These are phyloP conservation scores for Cepphus grylle DNA, from an alignment of 2,113 vertebrate species.

Conservation along the genomic window DNA sequence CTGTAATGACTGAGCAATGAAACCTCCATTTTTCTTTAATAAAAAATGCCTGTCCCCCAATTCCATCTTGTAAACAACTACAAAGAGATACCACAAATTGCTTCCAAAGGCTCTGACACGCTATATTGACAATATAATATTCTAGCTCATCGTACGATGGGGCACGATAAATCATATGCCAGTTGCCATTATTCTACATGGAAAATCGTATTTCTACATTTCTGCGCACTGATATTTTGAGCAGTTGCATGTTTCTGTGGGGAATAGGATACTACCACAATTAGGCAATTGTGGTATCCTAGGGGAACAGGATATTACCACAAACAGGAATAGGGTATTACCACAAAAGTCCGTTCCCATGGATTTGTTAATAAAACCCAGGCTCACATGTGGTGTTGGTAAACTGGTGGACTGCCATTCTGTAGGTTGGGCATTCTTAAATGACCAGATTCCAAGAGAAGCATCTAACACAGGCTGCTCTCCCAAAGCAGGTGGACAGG, in stretches of 20 bases:
- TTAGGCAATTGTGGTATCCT: too few species aligned
- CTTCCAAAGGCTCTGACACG: background rate
- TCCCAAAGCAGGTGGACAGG: background rate
- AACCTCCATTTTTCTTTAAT: background rate
- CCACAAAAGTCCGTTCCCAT: background rate
- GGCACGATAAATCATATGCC: background rate
- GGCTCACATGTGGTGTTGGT: background rate
- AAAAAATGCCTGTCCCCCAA: background rate
- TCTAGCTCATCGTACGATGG: background rate
- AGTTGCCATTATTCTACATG: background rate
- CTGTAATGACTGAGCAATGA: background rate
- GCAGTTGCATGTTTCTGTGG: background rate
- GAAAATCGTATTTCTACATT: background rate
- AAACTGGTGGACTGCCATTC: background rate
- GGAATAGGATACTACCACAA: background rate
- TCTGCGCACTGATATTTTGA: background rate
- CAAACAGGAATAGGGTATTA: background rate
- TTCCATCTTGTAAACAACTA: background rate
- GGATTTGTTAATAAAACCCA: background rate
- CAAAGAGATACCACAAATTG: background rate
- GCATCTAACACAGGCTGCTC: background rate
- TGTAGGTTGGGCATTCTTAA: background rate
- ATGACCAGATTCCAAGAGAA: background rate
- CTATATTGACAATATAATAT: background rate
- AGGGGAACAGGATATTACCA: too few species aligned